Base-by-base conservation (phyloP, 2,797 vertebrate genomes). In the Scolopax bukidnonensis region DNA sequence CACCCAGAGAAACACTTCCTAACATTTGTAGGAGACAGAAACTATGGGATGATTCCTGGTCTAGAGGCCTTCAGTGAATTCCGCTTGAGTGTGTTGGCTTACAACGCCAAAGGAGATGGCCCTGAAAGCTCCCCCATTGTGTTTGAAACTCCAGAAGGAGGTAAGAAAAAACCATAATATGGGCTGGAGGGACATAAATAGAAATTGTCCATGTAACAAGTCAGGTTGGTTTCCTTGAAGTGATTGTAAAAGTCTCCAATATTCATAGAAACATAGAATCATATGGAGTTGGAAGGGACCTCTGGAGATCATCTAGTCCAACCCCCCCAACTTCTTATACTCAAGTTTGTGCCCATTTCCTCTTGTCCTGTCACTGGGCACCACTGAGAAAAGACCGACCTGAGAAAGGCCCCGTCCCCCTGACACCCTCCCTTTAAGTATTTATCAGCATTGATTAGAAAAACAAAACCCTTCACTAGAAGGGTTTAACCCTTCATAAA, bases 61-160 rank as follows among this genome's bases (percentile, higher is more conserved):
- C 98, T 99, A 10, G 98, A 97, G 17, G 98, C 99, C 38, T 99
- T 99, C 96, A 99, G 99, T 25, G 99, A 99, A 98, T 99, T 99
- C 97, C 98, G 78, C 92, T 97, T 99, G 90, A 99, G 98, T 2
- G 98, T 99, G 88, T 98, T 98, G 97, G 99, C 98, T 96, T 99
- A 99, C 97, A 99, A 99, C 78, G 97, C 98, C 82, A 98, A 98
- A 96, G 99, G 99, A 80, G 98, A 98, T 36, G 99, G 99, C 33
- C 99, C 99, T 0, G 99, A 98, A 96, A 99, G 99, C 95, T 98
- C 98, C 82, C 95, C 98, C 0, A 89, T 99, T 90, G 96, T 96
- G 91, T 99, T 99, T 97, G 98, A 98, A 96, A 99, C 99, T 87
- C 99, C 98, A 28, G 99, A 99, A 98, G 99, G 99, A 99, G 99